Evolutionary conservation across 2,797 vertebrate genomes (phyloP).

Genomic region (Catharus ustulatus): DNA sequence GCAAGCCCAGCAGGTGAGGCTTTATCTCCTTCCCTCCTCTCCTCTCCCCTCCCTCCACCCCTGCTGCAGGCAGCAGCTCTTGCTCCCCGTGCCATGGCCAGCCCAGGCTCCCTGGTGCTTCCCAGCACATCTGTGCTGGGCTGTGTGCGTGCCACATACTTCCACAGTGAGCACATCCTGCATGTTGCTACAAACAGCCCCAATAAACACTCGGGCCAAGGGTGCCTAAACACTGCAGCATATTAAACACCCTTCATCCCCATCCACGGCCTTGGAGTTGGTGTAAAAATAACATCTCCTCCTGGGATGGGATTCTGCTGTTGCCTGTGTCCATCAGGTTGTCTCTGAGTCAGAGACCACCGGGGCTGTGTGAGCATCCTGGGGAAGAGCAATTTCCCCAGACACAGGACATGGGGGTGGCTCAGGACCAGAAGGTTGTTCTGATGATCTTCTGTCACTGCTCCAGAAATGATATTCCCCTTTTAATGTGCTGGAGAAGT

Average conservation of each 20-base stretch:
- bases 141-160: conserved; percentile 65
- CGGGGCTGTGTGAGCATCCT: background rate
- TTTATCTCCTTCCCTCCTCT: background rate
- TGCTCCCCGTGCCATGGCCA: background rate
- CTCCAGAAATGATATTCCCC: background rate
- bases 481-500: background rate
- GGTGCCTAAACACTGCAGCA: conserved; percentile 61
- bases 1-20: conserved; percentile 41
- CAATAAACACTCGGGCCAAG: conserved; percentile 73
- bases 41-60: background rate
- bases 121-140: conserved; percentile 59
- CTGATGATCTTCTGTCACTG: background rate
- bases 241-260: conserved; percentile 70
- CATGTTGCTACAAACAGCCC: conserved; percentile 76
- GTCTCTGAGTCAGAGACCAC: background rate
- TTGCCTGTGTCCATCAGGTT: rapidly evolving
- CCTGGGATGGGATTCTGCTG: background rate
- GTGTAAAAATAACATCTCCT: conserved; percentile 50
- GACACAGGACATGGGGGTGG: background rate
- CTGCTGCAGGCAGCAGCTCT: background rate
- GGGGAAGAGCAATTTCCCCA: no score
- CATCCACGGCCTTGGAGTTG: conserved; percentile 54
- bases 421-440: background rate
- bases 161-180: conserved; percentile 65
- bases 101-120: background rate